Conservation (phyloP, 2,113 vertebrate genomes). For the Scolopax mira region DNA sequence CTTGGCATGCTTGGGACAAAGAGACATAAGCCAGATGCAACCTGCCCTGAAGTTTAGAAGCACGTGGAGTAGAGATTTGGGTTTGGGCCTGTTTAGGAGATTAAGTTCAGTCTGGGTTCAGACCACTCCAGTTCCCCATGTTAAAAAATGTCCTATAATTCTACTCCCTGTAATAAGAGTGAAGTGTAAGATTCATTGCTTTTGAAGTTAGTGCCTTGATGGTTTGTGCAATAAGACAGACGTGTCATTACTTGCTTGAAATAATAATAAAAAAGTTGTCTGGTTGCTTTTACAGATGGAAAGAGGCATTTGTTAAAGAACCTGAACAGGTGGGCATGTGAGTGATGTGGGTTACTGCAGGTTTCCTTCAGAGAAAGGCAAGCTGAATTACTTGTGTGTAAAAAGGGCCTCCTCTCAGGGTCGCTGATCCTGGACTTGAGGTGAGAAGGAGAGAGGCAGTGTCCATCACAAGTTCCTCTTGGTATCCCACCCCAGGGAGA, state of each 20-base stretch:
- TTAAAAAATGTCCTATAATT: not conserved
- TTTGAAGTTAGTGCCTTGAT: conserved; percentile 1
- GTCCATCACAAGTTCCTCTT: accelerated
- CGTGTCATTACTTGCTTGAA: not conserved
- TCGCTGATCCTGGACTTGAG: not conserved
- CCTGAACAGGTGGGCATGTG: not conserved
- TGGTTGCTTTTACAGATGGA: not conserved
- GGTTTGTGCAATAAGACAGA: not conserved
- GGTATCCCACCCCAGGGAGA: not conserved
- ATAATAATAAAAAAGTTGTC: not conserved
- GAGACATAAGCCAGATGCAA: not conserved
- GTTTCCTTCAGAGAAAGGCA: not conserved
- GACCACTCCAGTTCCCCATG: not conserved
- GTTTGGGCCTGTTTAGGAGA: not conserved
- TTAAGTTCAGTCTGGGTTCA: conserved; percentile 29
- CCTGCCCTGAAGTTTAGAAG: not conserved
- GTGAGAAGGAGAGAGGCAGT: not conserved
- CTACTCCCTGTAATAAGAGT: not conserved
- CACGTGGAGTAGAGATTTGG: not conserved
- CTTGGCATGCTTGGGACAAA: not conserved
- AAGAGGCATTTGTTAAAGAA: not conserved
- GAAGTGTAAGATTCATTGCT: not conserved
- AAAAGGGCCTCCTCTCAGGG: not conserved
- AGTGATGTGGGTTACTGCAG: not conserved
- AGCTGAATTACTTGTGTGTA: not conserved